Percentiles rank a stretch among this genome's conserved stretches.
These are phyloP conservation scores for Trachelus stipa DNA, from an alignment of 2,888 invertebrate genomes.

Conservation along the genomic window DNA sequence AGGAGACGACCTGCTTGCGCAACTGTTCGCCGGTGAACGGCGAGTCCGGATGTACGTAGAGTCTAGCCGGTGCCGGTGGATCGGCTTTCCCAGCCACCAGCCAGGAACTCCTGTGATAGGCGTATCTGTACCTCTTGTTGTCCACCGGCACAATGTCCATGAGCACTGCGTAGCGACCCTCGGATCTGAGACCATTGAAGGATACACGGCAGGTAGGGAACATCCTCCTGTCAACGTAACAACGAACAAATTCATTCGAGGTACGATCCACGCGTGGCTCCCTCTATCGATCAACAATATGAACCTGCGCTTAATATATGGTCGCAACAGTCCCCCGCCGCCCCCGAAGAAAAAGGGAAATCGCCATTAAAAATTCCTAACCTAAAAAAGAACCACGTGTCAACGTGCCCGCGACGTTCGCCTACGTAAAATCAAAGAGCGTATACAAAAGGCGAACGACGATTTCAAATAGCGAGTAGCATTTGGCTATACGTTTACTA, in stretches of 20 bases:
- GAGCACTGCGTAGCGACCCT: constrained; percentile 90
- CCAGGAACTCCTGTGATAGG: constrained; percentile 98
- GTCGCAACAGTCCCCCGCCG: not conserved
- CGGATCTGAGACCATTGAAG: constrained; percentile 85
- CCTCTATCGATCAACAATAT: not conserved
- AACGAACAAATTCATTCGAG: constrained; percentile 32
- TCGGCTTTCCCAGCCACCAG: constrained; percentile 98
- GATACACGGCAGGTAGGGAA: constrained; percentile 97
- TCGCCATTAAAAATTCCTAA: not conserved
- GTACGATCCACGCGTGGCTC: not conserved
- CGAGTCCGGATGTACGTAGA: constrained; percentile 97
- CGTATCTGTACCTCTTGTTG: constrained; percentile 96
- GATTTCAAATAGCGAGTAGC: not conserved
- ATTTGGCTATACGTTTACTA: not conserved
- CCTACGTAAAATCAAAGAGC: not conserved
- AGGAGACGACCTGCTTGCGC: constrained; percentile 95
- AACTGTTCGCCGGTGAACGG: constrained; percentile 96
- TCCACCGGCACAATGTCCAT: constrained; percentile 98
- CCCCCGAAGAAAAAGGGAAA: no score
- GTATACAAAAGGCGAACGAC: not conserved
- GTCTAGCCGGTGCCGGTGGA: constrained; percentile 91
- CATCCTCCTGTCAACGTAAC: constrained; percentile 82
- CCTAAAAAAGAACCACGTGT: not conserved
- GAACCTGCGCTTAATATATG: not conserved
- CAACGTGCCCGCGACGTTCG: no score